A percentile compares a stretch with the other conserved stretches of the same genome.
Conservation (phyloP, 1,140 invertebrate genomes). For the Oreohelix idahoensis region DNA sequence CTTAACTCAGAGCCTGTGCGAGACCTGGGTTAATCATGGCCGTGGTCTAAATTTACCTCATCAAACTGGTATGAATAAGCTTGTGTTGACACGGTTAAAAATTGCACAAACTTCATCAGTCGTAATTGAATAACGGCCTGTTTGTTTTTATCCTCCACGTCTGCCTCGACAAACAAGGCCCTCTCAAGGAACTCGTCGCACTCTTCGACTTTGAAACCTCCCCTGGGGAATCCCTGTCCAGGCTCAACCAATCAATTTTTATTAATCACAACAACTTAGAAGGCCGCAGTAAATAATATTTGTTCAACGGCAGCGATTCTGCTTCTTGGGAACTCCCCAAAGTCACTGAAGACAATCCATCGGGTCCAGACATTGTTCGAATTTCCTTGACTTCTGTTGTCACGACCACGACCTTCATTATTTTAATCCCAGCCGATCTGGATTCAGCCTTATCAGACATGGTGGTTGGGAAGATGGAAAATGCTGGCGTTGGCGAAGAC, state of each 20-base stretch:
- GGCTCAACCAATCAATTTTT: slow-evolving; percentile 38
- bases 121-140: slow-evolving; percentile 42
- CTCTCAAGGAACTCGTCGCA: neutral
- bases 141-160: slow-evolving; percentile 39
- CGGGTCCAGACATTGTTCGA: slow-evolving; percentile 25
- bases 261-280: slow-evolving; percentile 44
- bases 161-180: slow-evolving; percentile 28
- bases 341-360: slow-evolving; percentile 22
- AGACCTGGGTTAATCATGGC: slow-evolving; percentile 29
- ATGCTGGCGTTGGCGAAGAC: neutral
- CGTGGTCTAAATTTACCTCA: slow-evolving; percentile 29
- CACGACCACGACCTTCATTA: slow-evolving; percentile 18
- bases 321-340: slow-evolving; percentile 22
- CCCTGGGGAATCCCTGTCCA: slow-evolving; percentile 19
- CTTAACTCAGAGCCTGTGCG: slow-evolving; percentile 12
- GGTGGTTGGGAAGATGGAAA: neutral
- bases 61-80: slow-evolving; percentile 31
- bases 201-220: neutral
- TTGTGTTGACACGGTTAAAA: slow-evolving; percentile 41
- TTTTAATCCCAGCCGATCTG: slow-evolving; percentile 21
- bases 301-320: slow-evolving; percentile 34
- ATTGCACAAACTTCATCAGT: slow-evolving; percentile 42
- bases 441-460: neutral
- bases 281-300: slow-evolving; percentile 41
- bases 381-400: slow-evolving; percentile 31